These are phyloP conservation scores for Cephus sareptanus DNA, from an alignment of 2,888 invertebrate species.

Conservation along the genomic window DNA sequence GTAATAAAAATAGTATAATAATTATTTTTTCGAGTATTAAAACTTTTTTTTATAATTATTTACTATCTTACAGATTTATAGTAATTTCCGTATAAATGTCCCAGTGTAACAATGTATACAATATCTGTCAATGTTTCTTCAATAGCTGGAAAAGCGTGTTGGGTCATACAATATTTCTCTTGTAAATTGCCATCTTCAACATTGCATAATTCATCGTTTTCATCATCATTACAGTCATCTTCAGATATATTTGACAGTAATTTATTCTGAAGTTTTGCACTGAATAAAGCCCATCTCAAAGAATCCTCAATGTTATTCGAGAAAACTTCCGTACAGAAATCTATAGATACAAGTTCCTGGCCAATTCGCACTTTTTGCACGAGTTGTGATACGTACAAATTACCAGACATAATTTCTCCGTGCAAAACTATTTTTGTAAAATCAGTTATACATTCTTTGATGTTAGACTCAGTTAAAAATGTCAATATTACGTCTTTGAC, in stretches of 20 bases:
- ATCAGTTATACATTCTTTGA: conserved; percentile 48
- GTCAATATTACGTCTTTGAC: conserved; percentile 36
- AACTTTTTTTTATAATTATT: neutral
- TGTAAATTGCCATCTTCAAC: conserved; percentile 19
- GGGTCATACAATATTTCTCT: neutral
- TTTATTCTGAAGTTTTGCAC: conserved; percentile 40
- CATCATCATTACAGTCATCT: conserved; percentile 33
- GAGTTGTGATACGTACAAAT: conserved; percentile 46
- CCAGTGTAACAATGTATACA: conserved; percentile 58
- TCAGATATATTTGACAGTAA: conserved; percentile 25
- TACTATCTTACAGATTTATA: conserved; percentile 58
- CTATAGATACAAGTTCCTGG: conserved; percentile 34
- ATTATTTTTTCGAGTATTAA: neutral
- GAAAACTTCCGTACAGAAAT: conserved; percentile 37
- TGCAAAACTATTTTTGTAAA: conserved; percentile 50
- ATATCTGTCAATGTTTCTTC: conserved; percentile 55
- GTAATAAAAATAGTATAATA: conserved; percentile 30
- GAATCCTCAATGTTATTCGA: conserved; percentile 50
- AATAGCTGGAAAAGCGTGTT: conserved; percentile 41
- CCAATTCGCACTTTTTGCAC: conserved; percentile 38
- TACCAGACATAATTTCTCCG: conserved; percentile 56
- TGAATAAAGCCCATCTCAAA: conserved; percentile 57
- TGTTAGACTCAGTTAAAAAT: conserved; percentile 47
- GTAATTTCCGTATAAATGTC: conserved; percentile 58
- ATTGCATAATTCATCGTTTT: conserved; percentile 42